These are phyloP conservation scores for Brenthis daphne DNA, from an alignment of 2,888 invertebrate genomes.

Conservation along the genomic window DNA sequence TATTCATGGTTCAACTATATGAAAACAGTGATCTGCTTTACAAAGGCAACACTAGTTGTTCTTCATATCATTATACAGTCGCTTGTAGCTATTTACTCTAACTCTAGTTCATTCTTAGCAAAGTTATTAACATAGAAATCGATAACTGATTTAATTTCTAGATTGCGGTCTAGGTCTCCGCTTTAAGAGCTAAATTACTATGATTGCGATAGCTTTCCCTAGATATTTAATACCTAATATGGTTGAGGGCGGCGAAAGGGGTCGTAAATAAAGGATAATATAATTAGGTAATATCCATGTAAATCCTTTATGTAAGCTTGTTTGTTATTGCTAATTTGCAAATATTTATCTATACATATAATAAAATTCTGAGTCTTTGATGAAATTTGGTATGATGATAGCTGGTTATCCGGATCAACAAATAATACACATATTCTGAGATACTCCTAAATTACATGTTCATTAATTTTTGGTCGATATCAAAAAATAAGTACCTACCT, in stretches of 20 bases:
- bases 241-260: constrained; percentile 31
- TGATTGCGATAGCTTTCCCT: constrained; percentile 52
- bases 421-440: too few relatives aligned
- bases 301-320: too few relatives aligned
- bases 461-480: too few relatives aligned
- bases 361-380: too few relatives aligned
- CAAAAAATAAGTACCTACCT: too few relatives aligned
- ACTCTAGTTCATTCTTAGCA: constrained; percentile 10
- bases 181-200: constrained; percentile 48
- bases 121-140: constrained; percentile 58
- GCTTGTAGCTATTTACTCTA: constrained; percentile 4
- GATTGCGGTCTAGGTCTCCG: constrained; percentile 51
- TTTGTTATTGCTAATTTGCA: too few relatives aligned
- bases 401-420: too few relatives aligned
- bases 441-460: too few relatives aligned
- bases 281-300: not conserved
- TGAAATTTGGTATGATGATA: too few relatives aligned
- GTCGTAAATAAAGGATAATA: constrained; percentile 4
- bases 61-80: constrained; percentile 2
- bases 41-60: not conserved
- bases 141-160: constrained; percentile 57
- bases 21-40: not conserved
- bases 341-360: too few relatives aligned
- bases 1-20: not conserved
- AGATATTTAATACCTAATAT: constrained; percentile 48